Conservation (phyloP, 2,113 vertebrate genomes). For the Penelope pileata region DNA sequence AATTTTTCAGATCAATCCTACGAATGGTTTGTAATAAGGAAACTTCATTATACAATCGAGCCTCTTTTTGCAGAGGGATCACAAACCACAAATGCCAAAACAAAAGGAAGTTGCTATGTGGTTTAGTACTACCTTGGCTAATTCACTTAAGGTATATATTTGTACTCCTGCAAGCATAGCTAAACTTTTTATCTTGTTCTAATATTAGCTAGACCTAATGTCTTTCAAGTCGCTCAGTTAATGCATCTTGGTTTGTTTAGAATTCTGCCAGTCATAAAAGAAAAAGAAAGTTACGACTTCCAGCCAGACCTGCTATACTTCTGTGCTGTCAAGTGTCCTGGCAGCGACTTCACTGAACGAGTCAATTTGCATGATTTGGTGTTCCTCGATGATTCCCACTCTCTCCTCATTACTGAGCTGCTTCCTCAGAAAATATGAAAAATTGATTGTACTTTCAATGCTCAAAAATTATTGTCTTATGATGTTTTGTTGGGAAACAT, state of each 20-base stretch:
- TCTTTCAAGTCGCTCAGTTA: conserved; percentile 24
- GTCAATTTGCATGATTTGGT: not conserved
- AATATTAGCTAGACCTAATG: not conserved
- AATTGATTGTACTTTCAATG: conserved; percentile 19
- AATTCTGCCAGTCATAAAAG: not conserved
- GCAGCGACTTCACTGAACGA: not conserved
- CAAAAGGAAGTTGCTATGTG: not conserved
- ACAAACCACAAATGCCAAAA: not conserved
- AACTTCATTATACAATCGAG: not conserved
- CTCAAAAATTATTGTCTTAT: not conserved
- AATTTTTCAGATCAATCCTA: not conserved
- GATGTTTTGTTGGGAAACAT: not conserved
- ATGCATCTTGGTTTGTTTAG: not conserved
- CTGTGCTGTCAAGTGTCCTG: not conserved
- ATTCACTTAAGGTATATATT: not conserved
- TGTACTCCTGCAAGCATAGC: not conserved
- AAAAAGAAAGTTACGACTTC: not conserved
- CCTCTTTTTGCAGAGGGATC: not conserved
- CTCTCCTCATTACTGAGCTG: not conserved
- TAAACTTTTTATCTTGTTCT: not conserved
- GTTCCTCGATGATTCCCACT: not conserved
- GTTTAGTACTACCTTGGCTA: not conserved
- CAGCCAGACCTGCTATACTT: not conserved
- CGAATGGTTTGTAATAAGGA: not conserved
- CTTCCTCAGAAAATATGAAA: conserved; percentile 5